A percentile compares a stretch with the other conserved stretches of the same genome.
These are phyloP conservation scores for Axinella damicornis DNA, from an alignment of 37 sponge, comb jelly and placozoan species.

Conservation along the genomic window DNA sequence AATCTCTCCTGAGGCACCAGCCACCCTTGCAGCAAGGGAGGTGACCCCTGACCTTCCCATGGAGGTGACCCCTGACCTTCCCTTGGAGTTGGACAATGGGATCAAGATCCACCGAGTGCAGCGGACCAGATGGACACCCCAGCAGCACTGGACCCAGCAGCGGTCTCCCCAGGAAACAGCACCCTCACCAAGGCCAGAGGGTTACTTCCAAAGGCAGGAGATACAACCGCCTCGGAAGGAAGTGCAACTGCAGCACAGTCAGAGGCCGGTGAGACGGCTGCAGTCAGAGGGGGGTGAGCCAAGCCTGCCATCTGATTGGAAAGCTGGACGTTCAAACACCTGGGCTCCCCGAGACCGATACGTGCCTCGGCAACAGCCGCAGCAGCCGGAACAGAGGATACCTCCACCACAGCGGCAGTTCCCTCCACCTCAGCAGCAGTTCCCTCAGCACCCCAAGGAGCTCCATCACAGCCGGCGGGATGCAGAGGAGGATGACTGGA, in stretches of 20 bases:
- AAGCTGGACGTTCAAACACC: neutral
- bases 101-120: slow-evolving; percentile 57
- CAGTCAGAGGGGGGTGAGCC: no score
- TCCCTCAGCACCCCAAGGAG: no score
- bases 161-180: neutral
- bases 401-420: no score
- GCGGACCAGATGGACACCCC: slow-evolving; percentile 61
- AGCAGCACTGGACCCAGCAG: neutral
- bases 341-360: neutral
- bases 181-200: neutral
- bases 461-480: no score
- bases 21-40: slow-evolving; percentile 1
- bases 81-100: neutral
- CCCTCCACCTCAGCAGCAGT: neutral
- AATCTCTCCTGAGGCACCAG: neutral
- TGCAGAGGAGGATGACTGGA: no score
- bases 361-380: no score
- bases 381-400: no score
- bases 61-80: neutral
- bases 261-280: no score
- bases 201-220: no score
- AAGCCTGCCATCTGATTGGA: neutral
- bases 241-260: no score
- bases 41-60: neutral
- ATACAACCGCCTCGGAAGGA: no score